These are phyloP conservation scores for Myotis daubentonii DNA, from an alignment of 2,797 vertebrate species.

Conservation along the genomic window DNA sequence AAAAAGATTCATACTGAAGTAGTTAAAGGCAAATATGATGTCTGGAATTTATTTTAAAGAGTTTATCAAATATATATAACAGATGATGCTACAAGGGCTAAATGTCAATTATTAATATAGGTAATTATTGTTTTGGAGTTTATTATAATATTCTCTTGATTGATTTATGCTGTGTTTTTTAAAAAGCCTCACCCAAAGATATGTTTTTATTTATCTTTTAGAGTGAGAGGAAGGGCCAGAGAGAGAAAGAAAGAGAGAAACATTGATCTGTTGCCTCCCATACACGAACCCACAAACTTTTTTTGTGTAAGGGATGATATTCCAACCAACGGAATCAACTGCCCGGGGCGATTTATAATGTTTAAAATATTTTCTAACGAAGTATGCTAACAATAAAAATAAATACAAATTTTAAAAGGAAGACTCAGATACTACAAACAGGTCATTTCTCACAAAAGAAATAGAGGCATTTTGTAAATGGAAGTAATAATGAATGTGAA, in stretches of 20 bases:
- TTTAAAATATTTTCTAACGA: slow-evolving; percentile 38
- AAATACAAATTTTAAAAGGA: slow-evolving; percentile 11
- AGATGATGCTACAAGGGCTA: neutral
- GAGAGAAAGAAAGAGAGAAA: neutral
- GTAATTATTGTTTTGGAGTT: neutral
- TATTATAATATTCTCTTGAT: neutral
- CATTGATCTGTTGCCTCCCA: neutral
- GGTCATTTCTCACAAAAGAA: slow-evolving; percentile 21
- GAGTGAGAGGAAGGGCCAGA: neutral
- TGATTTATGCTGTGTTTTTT: neutral
- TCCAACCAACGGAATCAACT: neutral
- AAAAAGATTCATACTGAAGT: neutral
- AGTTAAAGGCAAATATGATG: neutral
- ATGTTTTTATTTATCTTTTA: neutral
- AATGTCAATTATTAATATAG: neutral
- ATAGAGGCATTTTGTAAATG: neutral
- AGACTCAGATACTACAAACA: neutral
- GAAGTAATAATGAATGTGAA: slow-evolving; percentile 11
- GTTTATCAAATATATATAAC: neutral
- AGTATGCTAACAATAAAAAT: slow-evolving; percentile 20
- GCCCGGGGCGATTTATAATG: neutral
- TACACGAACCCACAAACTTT: neutral
- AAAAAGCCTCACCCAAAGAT: neutral
- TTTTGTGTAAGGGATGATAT: neutral
- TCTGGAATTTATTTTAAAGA: neutral